A percentile compares a stretch with the other conserved stretches of the same genome.
These are phyloP conservation scores for Gymnorhina tibicen DNA, from an alignment of 2,113 vertebrate species.

Conservation along the genomic window DNA sequence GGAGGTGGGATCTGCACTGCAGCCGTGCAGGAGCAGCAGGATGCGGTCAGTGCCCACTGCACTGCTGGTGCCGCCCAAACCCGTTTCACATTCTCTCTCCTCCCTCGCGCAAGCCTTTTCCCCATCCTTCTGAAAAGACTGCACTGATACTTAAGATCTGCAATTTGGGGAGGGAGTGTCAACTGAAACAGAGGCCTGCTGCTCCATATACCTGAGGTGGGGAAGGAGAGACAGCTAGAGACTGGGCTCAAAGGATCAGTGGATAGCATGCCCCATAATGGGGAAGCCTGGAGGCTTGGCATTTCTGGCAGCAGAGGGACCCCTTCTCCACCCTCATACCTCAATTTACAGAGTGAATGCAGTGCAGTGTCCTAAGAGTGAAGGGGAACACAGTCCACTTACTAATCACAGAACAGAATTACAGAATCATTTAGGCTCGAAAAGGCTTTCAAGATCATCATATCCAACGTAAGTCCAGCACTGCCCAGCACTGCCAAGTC, in stretches of 20 bases:
- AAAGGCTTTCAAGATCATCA: background rate
- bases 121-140: background rate
- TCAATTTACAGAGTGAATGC: background rate
- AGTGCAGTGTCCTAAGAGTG: background rate
- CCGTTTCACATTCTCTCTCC: background rate
- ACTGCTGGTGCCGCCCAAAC: background rate
- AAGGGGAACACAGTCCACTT: background rate
- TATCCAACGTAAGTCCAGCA: background rate
- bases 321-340: background rate
- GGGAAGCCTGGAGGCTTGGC: background rate
- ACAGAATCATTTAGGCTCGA: background rate
- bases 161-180: background rate
- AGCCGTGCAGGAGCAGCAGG: background rate
- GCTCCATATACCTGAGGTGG: background rate
- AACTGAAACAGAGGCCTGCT: background rate
- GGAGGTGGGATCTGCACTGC: background rate
- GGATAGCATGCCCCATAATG: no score
- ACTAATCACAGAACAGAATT: background rate
- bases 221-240: background rate
- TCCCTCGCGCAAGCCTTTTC: background rate
- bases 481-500: background rate
- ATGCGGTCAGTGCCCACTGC: rapidly evolving
- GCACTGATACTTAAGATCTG: background rate
- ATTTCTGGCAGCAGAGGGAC: background rate
- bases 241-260: background rate